A percentile compares a stretch with the other conserved stretches of the same genome.
Evolutionary conservation across 2,113 vertebrate species (phyloP).

Genomic region (Odontophorus gujanensis): DNA sequence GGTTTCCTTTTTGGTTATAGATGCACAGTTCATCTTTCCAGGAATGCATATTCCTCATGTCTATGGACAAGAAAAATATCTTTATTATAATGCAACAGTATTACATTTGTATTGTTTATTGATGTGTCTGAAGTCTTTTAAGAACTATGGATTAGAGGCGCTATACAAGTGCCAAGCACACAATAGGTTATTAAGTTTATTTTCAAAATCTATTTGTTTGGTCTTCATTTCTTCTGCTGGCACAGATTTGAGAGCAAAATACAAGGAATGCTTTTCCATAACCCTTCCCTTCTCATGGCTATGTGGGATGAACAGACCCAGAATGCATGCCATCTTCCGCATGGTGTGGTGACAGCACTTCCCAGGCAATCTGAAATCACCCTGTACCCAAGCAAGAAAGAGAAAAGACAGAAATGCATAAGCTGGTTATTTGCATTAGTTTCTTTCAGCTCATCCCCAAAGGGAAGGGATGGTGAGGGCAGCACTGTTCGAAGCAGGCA

Average conservation of each 20-base stretch:
- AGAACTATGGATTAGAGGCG: conserved; percentile 40
- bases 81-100: conserved; percentile 5
- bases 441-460: neutral
- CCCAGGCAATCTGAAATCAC: rapidly evolving
- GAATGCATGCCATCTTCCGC: neutral
- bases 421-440: neutral
- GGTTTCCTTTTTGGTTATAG: neutral
- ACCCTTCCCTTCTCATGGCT: rapidly evolving
- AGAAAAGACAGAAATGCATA: neutral
- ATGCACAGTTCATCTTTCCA: neutral
- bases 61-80: conserved; percentile 8
- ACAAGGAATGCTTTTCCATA: neutral
- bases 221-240: neutral
- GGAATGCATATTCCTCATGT: neutral
- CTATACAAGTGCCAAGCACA: neutral
- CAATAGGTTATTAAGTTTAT: conserved; percentile 33
- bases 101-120: conserved; percentile 28
- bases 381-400: neutral
- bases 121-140: conserved; percentile 37
- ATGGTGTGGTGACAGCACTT: neutral
- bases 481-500: neutral
- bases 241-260: neutral
- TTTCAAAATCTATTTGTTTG: neutral
- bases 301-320: neutral
- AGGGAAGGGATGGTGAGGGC: neutral